phyloP scores from a whole-genome alignment of 2,888 invertebrate species.

The Ferrisia virgata region DNA sequence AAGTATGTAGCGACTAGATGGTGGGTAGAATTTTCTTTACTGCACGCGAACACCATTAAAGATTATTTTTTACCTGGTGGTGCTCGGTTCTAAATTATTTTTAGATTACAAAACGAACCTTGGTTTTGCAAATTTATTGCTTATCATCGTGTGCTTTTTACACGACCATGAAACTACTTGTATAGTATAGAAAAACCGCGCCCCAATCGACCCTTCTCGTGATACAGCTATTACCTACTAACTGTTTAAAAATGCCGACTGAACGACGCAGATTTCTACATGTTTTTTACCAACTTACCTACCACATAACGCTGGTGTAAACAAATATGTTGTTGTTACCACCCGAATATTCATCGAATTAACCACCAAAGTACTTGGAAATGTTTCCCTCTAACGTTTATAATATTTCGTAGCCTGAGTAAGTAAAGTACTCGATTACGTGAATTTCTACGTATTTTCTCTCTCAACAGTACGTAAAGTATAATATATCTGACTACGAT shows the following conservation, averaged over 20 bases:
- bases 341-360: not conserved
- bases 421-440: not conserved
- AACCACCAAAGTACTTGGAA: not conserved
- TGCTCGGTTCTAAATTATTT: conserved; percentile 42
- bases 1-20: not conserved
- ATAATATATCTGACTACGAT: not conserved
- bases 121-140: conserved; percentile 40
- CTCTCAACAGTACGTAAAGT: not conserved
- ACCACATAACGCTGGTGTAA: not conserved
- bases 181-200: not conserved
- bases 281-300: not conserved
- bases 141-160: conserved; percentile 36
- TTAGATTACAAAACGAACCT: conserved; percentile 42
- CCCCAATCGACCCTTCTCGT: conserved; percentile 1
- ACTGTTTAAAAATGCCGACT: not conserved
- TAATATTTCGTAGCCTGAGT: not conserved
- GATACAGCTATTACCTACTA: not conserved
- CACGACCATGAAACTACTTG: conserved; percentile 32
- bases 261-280: not conserved
- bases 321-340: too few relatives aligned
- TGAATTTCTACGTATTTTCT: not conserved
- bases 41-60: conserved; percentile 35
- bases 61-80: conserved; percentile 39
- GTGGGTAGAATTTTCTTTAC: not conserved
- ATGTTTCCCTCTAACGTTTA: not conserved